These are phyloP conservation scores for Pharmacophagus antenor DNA, from an alignment of 2,888 invertebrate species.

Conservation along the genomic window DNA sequence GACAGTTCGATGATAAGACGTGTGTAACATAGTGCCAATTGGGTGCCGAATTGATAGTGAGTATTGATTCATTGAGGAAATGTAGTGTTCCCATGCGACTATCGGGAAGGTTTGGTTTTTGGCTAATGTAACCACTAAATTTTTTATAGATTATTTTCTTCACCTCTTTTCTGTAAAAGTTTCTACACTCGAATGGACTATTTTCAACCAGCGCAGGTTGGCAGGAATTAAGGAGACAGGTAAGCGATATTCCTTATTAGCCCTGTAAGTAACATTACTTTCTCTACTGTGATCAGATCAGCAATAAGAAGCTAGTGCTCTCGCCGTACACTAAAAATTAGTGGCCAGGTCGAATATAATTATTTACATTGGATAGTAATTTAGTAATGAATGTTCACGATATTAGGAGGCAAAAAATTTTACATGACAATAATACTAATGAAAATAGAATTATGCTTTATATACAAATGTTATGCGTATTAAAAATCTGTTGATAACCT, in stretches of 20 bases:
- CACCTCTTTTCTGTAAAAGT: conserved; percentile 58
- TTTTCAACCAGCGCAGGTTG: conserved; percentile 68
- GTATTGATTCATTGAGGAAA: conserved; percentile 33
- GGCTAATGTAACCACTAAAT: conserved; percentile 48
- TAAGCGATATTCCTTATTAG: conserved; percentile 66
- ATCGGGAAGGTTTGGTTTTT: conserved; percentile 41
- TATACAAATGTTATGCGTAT: neutral
- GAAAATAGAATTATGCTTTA: neutral
- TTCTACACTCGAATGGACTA: conserved; percentile 44
- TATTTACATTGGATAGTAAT: neutral
- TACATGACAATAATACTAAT: neutral
- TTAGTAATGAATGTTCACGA: neutral
- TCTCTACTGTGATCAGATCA: conserved; percentile 20
- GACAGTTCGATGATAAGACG: neutral
- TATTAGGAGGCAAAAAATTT: neutral
- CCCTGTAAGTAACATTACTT: conserved; percentile 56
- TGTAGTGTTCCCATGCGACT: conserved; percentile 41
- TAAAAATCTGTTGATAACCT: neutral
- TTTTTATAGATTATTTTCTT: conserved; percentile 45
- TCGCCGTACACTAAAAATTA: neutral
- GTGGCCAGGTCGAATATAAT: neutral
- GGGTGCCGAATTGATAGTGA: conserved; percentile 7
- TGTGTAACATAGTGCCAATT: conserved; percentile 6
- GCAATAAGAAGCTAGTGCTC: neutral
- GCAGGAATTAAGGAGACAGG: conserved; percentile 71